phyloP scores from a whole-genome alignment of 2,797 vertebrate species.

The Phaenicophaeus curvirostris region DNA sequence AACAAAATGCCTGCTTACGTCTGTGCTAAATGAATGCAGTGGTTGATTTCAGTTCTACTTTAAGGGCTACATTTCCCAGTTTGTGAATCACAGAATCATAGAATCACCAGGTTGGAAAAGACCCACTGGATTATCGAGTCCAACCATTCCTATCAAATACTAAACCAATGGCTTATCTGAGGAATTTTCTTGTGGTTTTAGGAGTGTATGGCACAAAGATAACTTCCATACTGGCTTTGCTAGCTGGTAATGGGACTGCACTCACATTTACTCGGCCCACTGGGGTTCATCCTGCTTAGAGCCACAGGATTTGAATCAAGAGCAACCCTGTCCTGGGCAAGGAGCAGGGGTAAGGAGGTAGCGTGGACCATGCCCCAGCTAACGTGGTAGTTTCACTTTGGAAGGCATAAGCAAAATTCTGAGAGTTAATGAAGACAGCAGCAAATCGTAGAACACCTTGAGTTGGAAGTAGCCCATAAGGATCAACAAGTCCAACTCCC shows the following conservation, averaged over 20 bases:
- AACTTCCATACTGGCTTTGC: neutral
- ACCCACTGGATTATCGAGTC: too few species aligned
- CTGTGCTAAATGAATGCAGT: rapidly evolving
- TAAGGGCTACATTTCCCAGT: neutral
- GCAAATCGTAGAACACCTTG: neutral
- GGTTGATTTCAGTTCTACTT: neutral
- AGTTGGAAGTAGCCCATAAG: neutral
- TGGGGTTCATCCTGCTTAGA: neutral
- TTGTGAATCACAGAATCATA: too few species aligned
- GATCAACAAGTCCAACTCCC: neutral
- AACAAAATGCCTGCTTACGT: neutral
- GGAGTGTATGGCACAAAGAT: neutral
- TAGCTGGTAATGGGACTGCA: neutral
- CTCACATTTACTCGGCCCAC: neutral
- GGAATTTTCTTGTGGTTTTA: neutral
- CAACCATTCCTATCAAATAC: too few species aligned
- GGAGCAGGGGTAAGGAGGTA: neutral
- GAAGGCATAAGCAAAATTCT: neutral
- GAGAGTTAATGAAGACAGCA: neutral
- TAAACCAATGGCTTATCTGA: neutral
- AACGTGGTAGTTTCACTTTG: neutral
- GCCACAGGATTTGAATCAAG: rapidly evolving
- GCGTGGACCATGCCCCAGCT: neutral
- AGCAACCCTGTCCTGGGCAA: neutral
- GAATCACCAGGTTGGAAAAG: too few species aligned